Conservation (phyloP, 2,888 invertebrate species). For the Mactromeris polynyma region DNA sequence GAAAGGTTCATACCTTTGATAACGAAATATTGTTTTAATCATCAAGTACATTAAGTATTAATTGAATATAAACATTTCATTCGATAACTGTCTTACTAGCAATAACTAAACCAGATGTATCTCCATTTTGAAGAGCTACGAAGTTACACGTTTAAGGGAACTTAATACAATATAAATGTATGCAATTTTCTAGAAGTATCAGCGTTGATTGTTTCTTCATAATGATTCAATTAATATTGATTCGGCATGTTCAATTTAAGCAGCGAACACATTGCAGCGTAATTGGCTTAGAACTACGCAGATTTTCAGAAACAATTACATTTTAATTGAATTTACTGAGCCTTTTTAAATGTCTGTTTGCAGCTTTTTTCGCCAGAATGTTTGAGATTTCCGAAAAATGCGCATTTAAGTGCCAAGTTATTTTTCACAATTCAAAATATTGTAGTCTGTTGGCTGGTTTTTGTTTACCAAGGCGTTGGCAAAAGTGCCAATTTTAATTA, state of each 20-base stretch:
- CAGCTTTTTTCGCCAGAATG: neutral
- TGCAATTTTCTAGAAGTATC: neutral
- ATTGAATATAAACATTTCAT: neutral
- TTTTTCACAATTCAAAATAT: neutral
- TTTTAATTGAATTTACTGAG: neutral
- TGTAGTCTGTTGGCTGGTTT: neutral
- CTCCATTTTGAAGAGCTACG: neutral
- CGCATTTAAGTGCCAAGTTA: neutral
- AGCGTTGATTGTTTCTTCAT: neutral
- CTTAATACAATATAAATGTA: neutral
- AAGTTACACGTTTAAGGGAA: too few relatives aligned
- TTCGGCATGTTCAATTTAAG: neutral
- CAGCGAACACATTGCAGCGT: neutral
- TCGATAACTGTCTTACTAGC: neutral
- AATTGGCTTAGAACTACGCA: neutral
- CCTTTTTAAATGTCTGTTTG: neutral
- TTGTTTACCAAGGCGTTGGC: neutral
- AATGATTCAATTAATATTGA: neutral
- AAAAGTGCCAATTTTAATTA: slow-evolving; percentile 8
- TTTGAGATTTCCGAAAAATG: neutral
- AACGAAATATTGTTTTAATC: neutral
- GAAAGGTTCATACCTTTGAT: neutral
- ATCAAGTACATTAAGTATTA: neutral
- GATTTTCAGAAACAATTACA: neutral
- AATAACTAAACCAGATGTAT: neutral